Percentiles rank a stretch among this genome's conserved stretches.
Conservation (phyloP, 2,888 invertebrate genomes). For the Elegia similella region DNA sequence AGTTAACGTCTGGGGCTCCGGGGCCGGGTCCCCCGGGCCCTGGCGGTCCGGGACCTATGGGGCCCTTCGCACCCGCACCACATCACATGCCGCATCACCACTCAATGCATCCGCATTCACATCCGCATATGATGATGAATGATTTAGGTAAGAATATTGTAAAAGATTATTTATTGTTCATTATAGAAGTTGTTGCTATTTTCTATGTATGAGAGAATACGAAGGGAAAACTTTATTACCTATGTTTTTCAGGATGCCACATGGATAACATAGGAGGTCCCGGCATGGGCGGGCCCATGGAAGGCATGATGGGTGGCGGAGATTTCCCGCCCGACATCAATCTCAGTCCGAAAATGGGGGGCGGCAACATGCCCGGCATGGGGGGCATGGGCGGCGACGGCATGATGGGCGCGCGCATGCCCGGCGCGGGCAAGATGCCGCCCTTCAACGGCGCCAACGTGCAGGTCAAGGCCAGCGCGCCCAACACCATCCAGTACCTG, state of each 20-base stretch:
- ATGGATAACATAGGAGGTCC: constrained; percentile 78
- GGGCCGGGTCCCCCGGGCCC: constrained; percentile 66
- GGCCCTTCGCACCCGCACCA: constrained; percentile 64
- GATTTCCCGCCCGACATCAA: constrained; percentile 79
- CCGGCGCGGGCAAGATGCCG: constrained; percentile 78
- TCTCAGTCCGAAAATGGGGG: constrained; percentile 85
- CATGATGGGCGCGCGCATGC: constrained; percentile 86
- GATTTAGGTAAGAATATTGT: constrained; percentile 59
- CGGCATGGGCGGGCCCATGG: constrained; percentile 78
- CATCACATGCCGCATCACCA: constrained; percentile 77
- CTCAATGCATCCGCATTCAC: constrained; percentile 70
- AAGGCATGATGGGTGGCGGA: constrained; percentile 76
- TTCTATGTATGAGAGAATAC: no score
- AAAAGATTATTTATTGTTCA: no score
- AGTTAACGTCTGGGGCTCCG: constrained; percentile 88
- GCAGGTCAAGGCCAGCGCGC: constrained; percentile 97
- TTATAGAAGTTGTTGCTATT: no score
- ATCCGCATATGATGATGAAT: constrained; percentile 79
- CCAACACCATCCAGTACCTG: constrained; percentile 98
- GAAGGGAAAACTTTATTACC: neutral
- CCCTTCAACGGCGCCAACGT: constrained; percentile 87
- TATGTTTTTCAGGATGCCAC: constrained; percentile 63
- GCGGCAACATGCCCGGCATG: constrained; percentile 78
- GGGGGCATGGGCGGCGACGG: constrained; percentile 79
- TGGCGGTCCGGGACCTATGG: constrained; percentile 62